These are phyloP conservation scores for Melieria omissa DNA, from an alignment of 2,888 invertebrate genomes.

Conservation along the genomic window DNA sequence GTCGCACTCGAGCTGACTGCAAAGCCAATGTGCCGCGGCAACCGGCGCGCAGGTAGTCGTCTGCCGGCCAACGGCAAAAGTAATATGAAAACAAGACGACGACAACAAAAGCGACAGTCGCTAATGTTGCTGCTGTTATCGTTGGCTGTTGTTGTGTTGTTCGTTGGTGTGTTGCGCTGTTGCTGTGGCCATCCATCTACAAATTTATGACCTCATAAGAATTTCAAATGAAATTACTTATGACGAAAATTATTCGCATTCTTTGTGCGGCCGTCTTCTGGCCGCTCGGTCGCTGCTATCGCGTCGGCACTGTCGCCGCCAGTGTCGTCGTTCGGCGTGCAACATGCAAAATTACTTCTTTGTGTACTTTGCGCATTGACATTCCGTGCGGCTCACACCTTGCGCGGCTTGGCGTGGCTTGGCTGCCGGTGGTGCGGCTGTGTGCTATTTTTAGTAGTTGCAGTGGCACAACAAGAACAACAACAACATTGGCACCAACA, in stretches of 20 bases:
- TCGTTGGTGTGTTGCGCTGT: slow-evolving; percentile 11
- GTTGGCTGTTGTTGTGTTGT: background rate
- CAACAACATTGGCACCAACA: no score
- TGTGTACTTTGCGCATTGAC: no score
- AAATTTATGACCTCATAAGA: slow-evolving; percentile 58
- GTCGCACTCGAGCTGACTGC: no score
- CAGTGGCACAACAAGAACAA: no score
- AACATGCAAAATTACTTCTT: slow-evolving; percentile 23
- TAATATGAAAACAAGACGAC: background rate
- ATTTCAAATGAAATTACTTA: slow-evolving; percentile 51
- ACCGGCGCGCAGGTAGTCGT: background rate
- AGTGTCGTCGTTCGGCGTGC: background rate
- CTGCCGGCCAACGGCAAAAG: no score
- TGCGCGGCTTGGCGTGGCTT: no score
- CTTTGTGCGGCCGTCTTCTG: background rate
- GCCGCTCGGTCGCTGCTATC: background rate
- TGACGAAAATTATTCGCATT: slow-evolving; percentile 44
- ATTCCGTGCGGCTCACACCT: no score
- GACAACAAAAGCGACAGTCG: background rate
- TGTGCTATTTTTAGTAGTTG: no score
- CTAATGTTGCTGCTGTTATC: background rate
- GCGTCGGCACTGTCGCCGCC: background rate
- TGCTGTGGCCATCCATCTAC: slow-evolving; percentile 6
- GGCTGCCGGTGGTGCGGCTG: no score
- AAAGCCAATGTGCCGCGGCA: no score